phyloP scores from a whole-genome alignment of 2,888 invertebrate genomes.

The Podotricha telesiphe region DNA sequence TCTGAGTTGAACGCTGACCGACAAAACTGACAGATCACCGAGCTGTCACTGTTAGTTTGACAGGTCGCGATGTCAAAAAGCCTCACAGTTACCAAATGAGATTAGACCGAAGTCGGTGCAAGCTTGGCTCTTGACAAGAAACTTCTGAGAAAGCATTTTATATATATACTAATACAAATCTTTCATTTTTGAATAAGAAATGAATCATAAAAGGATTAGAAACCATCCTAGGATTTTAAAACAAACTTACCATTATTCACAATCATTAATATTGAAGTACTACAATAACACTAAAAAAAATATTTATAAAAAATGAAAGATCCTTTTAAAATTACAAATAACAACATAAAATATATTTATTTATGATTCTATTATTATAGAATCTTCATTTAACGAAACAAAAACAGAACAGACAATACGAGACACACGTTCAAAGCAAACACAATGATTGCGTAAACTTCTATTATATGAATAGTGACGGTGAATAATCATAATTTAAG shows the following conservation, averaged over 20 bases:
- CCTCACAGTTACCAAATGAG: constrained; percentile 99
- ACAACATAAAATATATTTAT: constrained; percentile 15
- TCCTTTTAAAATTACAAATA: not conserved
- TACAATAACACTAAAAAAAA: not conserved
- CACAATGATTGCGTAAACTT: constrained; percentile 28
- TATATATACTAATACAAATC: not conserved
- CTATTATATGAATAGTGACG: not conserved
- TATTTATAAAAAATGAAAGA: constrained; percentile 8
- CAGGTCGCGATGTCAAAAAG: constrained; percentile 64
- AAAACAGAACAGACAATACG: constrained; percentile 43
- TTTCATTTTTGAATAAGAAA: not conserved
- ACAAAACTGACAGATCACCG: constrained; percentile 43
- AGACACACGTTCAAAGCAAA: constrained; percentile 56
- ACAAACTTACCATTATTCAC: no score
- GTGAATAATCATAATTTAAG: constrained; percentile 15
- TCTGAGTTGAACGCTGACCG: constrained; percentile 85
- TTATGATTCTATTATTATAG: constrained; percentile 28
- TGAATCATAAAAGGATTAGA: no score
- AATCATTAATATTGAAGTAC: no score
- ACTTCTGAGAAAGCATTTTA: constrained; percentile 44
- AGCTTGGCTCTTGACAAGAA: constrained; percentile 59
- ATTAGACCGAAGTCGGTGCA: constrained; percentile 90
- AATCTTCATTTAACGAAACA: constrained; percentile 29
- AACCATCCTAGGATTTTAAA: no score
- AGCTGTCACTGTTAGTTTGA: constrained; percentile 44